phyloP scores from a whole-genome alignment of 2,888 invertebrate species.

The Glaucopsyche alexis region DNA sequence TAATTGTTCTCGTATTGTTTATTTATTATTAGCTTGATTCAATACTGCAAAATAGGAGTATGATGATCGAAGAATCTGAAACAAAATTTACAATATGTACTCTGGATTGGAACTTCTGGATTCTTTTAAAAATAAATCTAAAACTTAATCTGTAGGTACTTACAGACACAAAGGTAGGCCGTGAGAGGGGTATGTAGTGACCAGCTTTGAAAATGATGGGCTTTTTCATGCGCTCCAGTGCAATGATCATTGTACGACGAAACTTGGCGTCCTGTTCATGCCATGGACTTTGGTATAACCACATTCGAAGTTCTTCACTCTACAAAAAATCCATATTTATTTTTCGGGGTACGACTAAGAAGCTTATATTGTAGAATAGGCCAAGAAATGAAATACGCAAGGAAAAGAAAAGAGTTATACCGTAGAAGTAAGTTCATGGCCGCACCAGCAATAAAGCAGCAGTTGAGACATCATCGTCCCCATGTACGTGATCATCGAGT shows the following conservation, averaged over 20 bases:
- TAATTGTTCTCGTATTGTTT: not conserved
- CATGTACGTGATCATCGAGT: slow-evolving; percentile 66
- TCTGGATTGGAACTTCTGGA: not conserved
- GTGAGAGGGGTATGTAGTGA: slow-evolving; percentile 71
- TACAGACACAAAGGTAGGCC: slow-evolving; percentile 76
- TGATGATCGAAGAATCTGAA: slow-evolving; percentile 67
- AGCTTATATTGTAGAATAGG: not conserved
- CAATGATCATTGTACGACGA: slow-evolving; percentile 63
- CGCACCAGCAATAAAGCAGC: slow-evolving; percentile 19
- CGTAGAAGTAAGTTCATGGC: slow-evolving; percentile 2
- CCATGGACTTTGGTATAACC: slow-evolving; percentile 78
- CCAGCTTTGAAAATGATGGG: slow-evolving; percentile 76
- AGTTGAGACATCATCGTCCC: slow-evolving; percentile 75
- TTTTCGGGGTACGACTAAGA: no score
- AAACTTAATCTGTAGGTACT: slow-evolving; percentile 36
- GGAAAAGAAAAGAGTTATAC: not conserved
- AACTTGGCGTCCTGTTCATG: slow-evolving; percentile 69
- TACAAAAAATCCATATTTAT: slow-evolving; percentile 42
- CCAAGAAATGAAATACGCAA: not conserved
- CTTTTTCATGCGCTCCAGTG: slow-evolving; percentile 73
- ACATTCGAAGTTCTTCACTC: slow-evolving; percentile 70
- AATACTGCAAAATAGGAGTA: slow-evolving; percentile 71
- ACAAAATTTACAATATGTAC: slow-evolving; percentile 43
- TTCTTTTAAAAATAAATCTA: not conserved
- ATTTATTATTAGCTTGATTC: slow-evolving; percentile 57